Base-by-base conservation (phyloP, 2,113 vertebrate species). In the Cinclus mexicanus region DNA sequence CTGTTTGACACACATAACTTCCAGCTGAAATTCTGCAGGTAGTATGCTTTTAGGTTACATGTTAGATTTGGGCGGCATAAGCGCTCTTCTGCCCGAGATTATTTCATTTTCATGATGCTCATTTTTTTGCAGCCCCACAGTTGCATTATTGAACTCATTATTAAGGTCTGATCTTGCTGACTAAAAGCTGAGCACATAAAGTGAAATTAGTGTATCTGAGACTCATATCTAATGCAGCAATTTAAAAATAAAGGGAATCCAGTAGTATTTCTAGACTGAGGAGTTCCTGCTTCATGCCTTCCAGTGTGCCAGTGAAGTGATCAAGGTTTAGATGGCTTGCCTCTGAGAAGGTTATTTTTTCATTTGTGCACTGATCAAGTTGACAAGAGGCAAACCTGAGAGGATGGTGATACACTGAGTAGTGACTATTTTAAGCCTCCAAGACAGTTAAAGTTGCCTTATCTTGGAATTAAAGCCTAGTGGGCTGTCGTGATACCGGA, bases 1-100 rank as follows among this genome's bases (percentile, higher is more conserved):
- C 29, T 74, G 25, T 70, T 26, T 67, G 25, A 53, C 1, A 5
- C 24, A 50, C 2, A 0, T 18, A 68, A 50, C 39, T 81, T 89
- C 1, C n/a, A 78, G 49, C 67, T 90, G 53, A 25, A 80, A 60
- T 77, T 56, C 76, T 71, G 76, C 44, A 57, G 31, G 68, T 75
- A 39, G 1, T 50, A 0, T 55, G 50, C 17, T 70, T 80, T 71
- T 44, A 71, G 65, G 16, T 17, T 37, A 0, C 0, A 0, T 50
- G 4, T 50, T 81, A 46, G 16, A 35, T 87, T 53, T 53, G 31
- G 15, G 31, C 23, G 35, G 4, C 22, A 4, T 59, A 75, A 68
- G 16, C 82, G 24, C 52, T 55, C 1, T 75, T 75, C 53, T 85
- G 39, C 19, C 26, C 28, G 26, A 22, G 35, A 44, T 50, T 74